Conservation (phyloP, 2,888 invertebrate species). For the Cremastinae sp. region DNA sequence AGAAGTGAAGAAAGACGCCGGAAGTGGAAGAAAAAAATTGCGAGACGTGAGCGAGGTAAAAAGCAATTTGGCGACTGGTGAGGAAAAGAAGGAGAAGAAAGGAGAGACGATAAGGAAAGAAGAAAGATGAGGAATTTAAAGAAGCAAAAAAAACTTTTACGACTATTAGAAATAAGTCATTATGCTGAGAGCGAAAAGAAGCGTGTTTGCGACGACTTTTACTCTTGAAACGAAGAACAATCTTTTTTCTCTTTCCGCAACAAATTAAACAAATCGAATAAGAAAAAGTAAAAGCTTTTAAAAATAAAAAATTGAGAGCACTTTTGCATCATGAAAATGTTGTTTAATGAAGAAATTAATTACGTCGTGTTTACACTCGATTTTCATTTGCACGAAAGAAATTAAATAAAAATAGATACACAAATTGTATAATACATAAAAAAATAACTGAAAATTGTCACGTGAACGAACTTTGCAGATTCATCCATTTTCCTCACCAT, state of each 20-base stretch:
- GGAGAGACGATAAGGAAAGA: background rate
- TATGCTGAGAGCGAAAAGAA: slow-evolving; percentile 62
- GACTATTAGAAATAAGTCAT: slow-evolving; percentile 72
- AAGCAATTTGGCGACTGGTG: slow-evolving; percentile 33
- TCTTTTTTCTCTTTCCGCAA: slow-evolving; percentile 13
- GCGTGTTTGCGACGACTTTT: slow-evolving; percentile 66
- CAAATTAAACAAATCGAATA: background rate
- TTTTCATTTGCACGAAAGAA: no score
- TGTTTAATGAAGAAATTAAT: no score
- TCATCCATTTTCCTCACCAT: no score
- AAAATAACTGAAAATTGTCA: no score
- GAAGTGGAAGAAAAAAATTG: background rate
- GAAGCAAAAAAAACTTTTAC: slow-evolving; percentile 66
- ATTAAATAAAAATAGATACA: no score
- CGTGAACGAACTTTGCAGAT: no score
- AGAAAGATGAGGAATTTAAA: slow-evolving; percentile 34
- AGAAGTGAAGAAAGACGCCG: no score
- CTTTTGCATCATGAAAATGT: slow-evolving; percentile 6
- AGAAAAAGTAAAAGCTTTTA: background rate
- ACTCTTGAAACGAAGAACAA: slow-evolving; percentile 7
- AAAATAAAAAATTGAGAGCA: slow-evolving; percentile 18
- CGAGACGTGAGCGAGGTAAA: slow-evolving; percentile 22
- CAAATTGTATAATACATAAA: no score
- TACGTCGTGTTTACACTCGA: no score
- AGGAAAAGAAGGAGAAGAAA: slow-evolving; percentile 8